Base-by-base conservation (phyloP, 2,113 vertebrate genomes). In the Hiodon tergisus region DNA sequence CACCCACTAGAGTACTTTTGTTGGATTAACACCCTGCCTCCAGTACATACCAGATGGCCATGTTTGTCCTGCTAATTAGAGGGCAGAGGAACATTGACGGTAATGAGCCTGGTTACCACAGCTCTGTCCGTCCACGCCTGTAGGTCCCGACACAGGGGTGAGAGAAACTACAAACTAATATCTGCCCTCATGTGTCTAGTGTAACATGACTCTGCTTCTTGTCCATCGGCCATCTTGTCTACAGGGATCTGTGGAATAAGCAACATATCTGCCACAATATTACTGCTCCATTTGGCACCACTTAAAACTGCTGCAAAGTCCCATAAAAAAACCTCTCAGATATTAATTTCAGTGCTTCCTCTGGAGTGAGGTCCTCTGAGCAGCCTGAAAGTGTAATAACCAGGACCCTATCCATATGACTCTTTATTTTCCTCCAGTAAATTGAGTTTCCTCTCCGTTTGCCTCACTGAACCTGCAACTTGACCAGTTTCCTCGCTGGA, bases 31-130 rank as follows among this genome's bases (percentile, higher is more conserved):
- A 53, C 69, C 53, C 69, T 57, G n/a, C 46, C 53, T 70, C 9
- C 57, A 8, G 57, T 31, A 70, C 16, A 55, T 11, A 14, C 50
- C 68, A 54, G 52, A 70, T 17, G 53, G 69, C 16, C 57, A 55
- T 9, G 69, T 70, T 57, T 70, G 69, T 57, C 17, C 16, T 70
- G 10, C 9, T 55, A 57, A 70, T 70, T 70, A 70, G 52, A 70
- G 69, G 8, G 48, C 69, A 31, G 13, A 47, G 1, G 52, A 55
- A 57, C 53, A 4, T 50, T 46, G 3, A 70, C 31, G 51, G 16
- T 70, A 17, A 52, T 16, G 52, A 69, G 13, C 48, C 31, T 16
- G 31, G n/a, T 57, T 53, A 54, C 53, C 6, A 14, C 17, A 3
- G 46, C 6, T n/a, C 65, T 46, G 53, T 54, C 73, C 5, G n/a